Percentiles rank a stretch among this genome's conserved stretches.
Conservation (phyloP, 2,797 vertebrate species). For the Cichlasoma orientale region DNA sequence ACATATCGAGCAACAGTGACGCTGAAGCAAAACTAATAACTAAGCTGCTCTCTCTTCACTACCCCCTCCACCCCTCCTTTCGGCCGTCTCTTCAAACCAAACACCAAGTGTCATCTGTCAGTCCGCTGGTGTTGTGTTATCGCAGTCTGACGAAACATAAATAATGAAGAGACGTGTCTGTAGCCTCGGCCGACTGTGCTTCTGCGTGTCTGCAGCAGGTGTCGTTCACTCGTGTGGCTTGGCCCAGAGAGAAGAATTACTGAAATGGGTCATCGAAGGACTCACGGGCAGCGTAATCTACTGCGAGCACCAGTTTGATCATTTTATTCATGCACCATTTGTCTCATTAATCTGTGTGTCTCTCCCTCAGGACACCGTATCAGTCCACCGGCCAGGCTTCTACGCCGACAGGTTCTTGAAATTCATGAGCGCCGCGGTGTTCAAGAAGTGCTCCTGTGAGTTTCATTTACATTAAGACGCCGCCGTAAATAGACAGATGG, state of each 20-base stretch:
- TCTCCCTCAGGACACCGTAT: conserved; percentile 91
- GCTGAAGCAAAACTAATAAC: conserved; percentile 18
- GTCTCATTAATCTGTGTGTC: conserved; percentile 48
- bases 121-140: conserved; percentile 46
- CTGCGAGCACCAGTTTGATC: conserved; percentile 21
- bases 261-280: conserved; percentile 32
- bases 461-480: conserved; percentile 33
- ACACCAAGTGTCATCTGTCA: conserved; percentile 72
- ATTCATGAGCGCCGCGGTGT: conserved; percentile 96
- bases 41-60: neutral
- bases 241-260: conserved; percentile 38
- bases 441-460: conserved; percentile 97
- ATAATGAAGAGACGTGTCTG: conserved; percentile 61
- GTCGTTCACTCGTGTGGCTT: conserved; percentile 27
- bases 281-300: conserved; percentile 40
- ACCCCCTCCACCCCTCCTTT: conserved; percentile 12
- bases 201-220: conserved; percentile 15
- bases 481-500: conserved; percentile 69
- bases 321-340: conserved; percentile 48
- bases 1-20: conserved; percentile 19
- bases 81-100: conserved; percentile 48
- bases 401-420: conserved; percentile 97
- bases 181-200: conserved; percentile 15
- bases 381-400: conserved; percentile 96
- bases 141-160: conserved; percentile 55